Percentiles rank a stretch among this genome's conserved stretches.
These are phyloP conservation scores for Sebastes variabilis DNA, from an alignment of 2,797 vertebrate genomes.

Conservation along the genomic window DNA sequence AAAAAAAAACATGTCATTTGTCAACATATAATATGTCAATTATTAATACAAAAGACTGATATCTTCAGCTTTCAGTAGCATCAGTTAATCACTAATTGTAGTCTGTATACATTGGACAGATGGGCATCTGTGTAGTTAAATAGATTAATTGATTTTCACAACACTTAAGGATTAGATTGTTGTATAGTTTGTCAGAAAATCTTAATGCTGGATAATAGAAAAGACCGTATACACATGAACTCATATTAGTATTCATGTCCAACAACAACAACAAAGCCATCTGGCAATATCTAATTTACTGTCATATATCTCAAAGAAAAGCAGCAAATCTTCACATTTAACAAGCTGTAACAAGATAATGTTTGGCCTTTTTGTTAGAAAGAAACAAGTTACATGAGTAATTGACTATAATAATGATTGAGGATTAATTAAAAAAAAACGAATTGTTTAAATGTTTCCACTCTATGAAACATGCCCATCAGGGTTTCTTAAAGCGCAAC, in stretches of 20 bases:
- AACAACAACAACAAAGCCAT: background rate
- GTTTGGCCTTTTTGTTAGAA: too few species aligned
- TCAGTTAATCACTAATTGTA: background rate
- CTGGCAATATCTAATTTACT: too few species aligned
- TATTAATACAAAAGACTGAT: background rate
- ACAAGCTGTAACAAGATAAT: background rate
- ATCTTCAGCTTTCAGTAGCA: background rate
- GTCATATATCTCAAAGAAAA: background rate
- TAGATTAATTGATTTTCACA: too few species aligned
- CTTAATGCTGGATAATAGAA: background rate
- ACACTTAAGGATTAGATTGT: too few species aligned
- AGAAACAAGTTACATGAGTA: too few species aligned
- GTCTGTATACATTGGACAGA: background rate
- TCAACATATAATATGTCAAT: background rate
- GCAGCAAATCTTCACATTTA: background rate
- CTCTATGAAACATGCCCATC: background rate
- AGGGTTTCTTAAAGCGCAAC: too few species aligned
- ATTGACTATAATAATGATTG: too few species aligned
- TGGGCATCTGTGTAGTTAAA: rapidly evolving
- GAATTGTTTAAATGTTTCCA: background rate
- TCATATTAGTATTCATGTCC: background rate
- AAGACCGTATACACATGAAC: background rate
- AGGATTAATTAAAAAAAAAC: too few species aligned
- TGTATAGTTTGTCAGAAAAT: background rate
- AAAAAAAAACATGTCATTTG: background rate